phyloP scores from a whole-genome alignment of 2,888 invertebrate genomes.

The Lomographa bimaculata region DNA sequence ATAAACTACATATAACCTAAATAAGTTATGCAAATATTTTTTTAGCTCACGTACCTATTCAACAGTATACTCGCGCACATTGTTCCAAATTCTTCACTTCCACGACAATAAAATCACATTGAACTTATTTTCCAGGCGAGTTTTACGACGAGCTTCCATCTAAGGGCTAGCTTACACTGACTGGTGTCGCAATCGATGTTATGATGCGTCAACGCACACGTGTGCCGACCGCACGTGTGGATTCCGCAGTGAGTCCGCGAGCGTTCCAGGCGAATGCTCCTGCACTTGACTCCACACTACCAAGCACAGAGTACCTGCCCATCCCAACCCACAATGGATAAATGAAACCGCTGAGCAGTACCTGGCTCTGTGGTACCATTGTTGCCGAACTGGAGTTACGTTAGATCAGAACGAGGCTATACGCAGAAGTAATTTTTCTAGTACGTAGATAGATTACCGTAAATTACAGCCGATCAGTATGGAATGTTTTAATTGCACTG shows the following conservation, averaged over 20 bases:
- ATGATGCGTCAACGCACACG: constrained; percentile 63
- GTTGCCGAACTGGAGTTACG: constrained; percentile 14
- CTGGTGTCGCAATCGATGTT: constrained; percentile 42
- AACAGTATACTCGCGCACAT: background rate
- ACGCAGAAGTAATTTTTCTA: too few relatives aligned
- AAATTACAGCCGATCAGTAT: too few relatives aligned
- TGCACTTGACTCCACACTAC: constrained; percentile 80
- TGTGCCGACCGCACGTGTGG: constrained; percentile 68
- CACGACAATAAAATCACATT: constrained; percentile 1
- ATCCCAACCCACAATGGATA: constrained; percentile 66
- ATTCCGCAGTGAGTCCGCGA: constrained; percentile 61
- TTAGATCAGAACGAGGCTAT: constrained; percentile 6
- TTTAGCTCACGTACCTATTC: too few relatives aligned
- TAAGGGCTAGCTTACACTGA: constrained; percentile 41
- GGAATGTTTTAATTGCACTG: constrained; percentile 10
- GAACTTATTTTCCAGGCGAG: constrained; percentile 14
- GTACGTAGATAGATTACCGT: too few relatives aligned
- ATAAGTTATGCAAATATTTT: too few relatives aligned
- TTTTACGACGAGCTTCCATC: constrained; percentile 31
- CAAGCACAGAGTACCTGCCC: constrained; percentile 59
- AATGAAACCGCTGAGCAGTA: constrained; percentile 57
- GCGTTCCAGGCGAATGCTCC: constrained; percentile 75
- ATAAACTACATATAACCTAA: too few relatives aligned
- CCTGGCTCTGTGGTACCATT: constrained; percentile 25
- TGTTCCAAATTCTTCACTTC: constrained; percentile 7